Percentiles rank a stretch among this genome's conserved stretches.
Conservation (phyloP, 2,797 vertebrate species). For the Hybognathus amarus region DNA sequence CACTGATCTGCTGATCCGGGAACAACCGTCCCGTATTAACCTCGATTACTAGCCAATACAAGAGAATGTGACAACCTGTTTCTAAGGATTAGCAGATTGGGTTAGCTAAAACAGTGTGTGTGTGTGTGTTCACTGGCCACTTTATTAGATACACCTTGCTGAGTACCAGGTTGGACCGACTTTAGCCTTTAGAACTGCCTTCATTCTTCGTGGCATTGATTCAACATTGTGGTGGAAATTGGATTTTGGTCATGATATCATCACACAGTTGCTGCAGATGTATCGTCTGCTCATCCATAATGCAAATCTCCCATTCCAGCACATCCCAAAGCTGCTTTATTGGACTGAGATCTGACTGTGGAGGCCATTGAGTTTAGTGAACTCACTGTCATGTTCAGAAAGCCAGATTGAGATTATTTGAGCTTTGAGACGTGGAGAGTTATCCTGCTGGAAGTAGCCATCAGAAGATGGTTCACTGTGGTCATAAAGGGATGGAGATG, state of each 20-base stretch:
- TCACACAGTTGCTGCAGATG: constrained; percentile 67
- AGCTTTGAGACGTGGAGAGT: constrained; percentile 39
- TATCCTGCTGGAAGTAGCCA: constrained; percentile 43
- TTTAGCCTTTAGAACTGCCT: too few species aligned
- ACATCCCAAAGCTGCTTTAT: constrained; percentile 53
- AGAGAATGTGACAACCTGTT: not conserved
- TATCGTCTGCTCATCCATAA: constrained; percentile 67
- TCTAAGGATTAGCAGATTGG: too few species aligned
- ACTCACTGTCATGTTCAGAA: not conserved
- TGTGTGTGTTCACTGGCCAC: too few species aligned
- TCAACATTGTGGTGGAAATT: too few species aligned
- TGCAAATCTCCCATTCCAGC: constrained; percentile 61
- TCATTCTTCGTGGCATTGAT: too few species aligned
- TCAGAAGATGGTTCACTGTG: constrained; percentile 9
- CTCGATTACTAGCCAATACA: not conserved
- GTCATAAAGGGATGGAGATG: not conserved
- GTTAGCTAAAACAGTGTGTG: not conserved
- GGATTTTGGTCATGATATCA: constrained; percentile 34
- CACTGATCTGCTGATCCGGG: constrained; percentile 6
- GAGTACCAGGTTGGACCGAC: not conserved
- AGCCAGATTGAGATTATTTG: constrained; percentile 14
- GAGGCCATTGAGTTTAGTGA: not conserved
- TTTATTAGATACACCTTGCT: not conserved
- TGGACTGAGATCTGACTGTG: too few species aligned
- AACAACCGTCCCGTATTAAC: constrained; percentile 6